These are phyloP conservation scores for Drosophila pseudoananassae DNA, from an alignment of 1,140 invertebrate genomes.

Conservation along the genomic window DNA sequence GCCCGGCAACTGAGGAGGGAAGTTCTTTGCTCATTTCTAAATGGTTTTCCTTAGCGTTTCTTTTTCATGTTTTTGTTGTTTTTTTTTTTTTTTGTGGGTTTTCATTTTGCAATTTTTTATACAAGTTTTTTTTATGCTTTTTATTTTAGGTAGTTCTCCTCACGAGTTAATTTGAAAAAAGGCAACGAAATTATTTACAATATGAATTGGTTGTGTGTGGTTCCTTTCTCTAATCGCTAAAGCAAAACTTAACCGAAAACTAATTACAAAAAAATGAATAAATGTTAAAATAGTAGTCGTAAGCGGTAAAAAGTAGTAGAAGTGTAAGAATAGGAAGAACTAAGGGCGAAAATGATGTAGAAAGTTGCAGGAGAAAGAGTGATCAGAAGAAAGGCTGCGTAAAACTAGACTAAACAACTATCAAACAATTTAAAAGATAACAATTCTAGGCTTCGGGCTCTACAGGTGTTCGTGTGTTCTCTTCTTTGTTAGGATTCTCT, in stretches of 20 bases:
- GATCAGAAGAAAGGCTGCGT: constrained; percentile 12
- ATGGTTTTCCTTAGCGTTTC: constrained; percentile 64
- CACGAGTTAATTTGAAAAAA: constrained; percentile 58
- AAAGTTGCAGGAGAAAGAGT: constrained; percentile 15
- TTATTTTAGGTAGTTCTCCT: constrained; percentile 36
- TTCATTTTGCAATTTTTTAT: constrained; percentile 61
- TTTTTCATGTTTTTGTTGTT: constrained; percentile 12
- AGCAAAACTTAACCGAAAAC: constrained; percentile 40
- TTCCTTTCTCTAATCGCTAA: constrained; percentile 29
- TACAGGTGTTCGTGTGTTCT: constrained; percentile 6
- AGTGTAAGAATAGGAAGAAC: constrained; percentile 5
- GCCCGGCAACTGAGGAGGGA: constrained; percentile 76
- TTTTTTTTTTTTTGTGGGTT: constrained; percentile 43
- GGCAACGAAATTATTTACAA: constrained; percentile 78
- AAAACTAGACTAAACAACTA: constrained; percentile 56
- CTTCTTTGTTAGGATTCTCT: constrained; percentile 19
- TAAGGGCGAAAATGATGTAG: constrained; percentile 11
- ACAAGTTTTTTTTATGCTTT: constrained; percentile 44
- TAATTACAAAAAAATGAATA: constrained; percentile 52
- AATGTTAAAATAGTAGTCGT: constrained; percentile 18
- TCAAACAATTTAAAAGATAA: constrained; percentile 58
- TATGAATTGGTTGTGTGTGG: constrained; percentile 54
- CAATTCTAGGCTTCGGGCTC: constrained; percentile 39
- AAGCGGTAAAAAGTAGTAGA: constrained; percentile 11
- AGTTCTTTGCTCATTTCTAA: constrained; percentile 78